These are phyloP conservation scores for Vombatus ursinus DNA, from an alignment of 2,113 vertebrate genomes.

Conservation along the genomic window DNA sequence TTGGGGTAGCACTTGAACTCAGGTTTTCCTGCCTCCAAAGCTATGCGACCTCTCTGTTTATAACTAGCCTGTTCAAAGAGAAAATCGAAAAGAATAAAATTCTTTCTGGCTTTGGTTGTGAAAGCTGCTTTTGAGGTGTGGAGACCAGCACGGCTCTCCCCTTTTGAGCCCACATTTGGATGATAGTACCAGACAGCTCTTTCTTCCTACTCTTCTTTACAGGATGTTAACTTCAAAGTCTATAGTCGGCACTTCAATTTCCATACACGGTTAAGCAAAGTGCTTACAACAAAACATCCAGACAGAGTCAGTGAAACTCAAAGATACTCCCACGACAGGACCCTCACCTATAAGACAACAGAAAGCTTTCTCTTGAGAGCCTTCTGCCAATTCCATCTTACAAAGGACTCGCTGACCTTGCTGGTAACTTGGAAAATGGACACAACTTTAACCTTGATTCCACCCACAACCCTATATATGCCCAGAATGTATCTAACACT, in stretches of 20 bases:
- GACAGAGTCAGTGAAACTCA: slow-evolving; percentile 60
- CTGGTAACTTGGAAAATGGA: slow-evolving; percentile 45
- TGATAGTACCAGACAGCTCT: not conserved
- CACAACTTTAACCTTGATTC: slow-evolving; percentile 29
- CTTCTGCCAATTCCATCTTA: slow-evolving; percentile 52
- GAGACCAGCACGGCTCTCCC: slow-evolving; percentile 7
- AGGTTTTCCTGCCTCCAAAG: not conserved
- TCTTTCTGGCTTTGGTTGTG: not conserved
- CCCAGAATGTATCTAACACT: not conserved
- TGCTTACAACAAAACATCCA: slow-evolving; percentile 64
- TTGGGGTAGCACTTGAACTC: not conserved
- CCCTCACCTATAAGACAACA: slow-evolving; percentile 50
- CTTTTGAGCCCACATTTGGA: slow-evolving; percentile 27
- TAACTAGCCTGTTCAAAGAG: not conserved
- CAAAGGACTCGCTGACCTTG: not conserved
- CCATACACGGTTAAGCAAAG: slow-evolving; percentile 64
- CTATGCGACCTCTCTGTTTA: not conserved
- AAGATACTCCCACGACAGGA: slow-evolving; percentile 37
- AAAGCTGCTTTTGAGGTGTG: slow-evolving; percentile 49
- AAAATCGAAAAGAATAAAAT: not conserved
- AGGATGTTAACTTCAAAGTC: slow-evolving; percentile 57
- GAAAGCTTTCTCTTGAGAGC: slow-evolving; percentile 54
- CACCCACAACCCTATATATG: not conserved
- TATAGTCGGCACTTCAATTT: slow-evolving; percentile 57
- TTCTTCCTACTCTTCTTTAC: slow-evolving; percentile 58